phyloP scores from a whole-genome alignment of 2,113 vertebrate genomes.

The Oenanthe melanoleuca region DNA sequence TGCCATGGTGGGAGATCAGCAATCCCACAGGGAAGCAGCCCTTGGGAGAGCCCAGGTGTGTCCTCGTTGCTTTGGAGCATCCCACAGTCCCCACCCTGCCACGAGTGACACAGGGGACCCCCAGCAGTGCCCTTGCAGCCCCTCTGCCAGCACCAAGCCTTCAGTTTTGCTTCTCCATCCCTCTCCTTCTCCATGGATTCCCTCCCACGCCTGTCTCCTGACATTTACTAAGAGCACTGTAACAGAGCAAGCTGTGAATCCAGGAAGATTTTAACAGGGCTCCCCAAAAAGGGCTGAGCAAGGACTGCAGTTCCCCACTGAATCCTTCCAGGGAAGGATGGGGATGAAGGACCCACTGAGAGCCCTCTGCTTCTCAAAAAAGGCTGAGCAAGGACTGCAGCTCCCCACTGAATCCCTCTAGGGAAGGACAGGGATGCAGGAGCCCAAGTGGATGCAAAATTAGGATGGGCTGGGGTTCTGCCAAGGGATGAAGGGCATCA shows the following conservation, averaged over 20 bases:
- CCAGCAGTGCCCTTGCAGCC: neutral
- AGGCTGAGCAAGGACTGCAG: neutral
- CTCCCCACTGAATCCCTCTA: rapidly evolving
- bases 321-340: neutral
- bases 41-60: neutral
- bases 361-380: neutral
- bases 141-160: neutral
- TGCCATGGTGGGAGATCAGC: neutral
- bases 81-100: neutral
- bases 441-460: neutral
- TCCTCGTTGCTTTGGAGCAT: neutral
- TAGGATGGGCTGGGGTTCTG: neutral
- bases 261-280: neutral
- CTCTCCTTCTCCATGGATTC: slow-evolving; percentile 33
- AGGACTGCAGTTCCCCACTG: neutral
- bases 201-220: slow-evolving; percentile 16
- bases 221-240: neutral
- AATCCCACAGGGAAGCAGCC: neutral
- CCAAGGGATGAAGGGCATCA: neutral
- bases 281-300: neutral
- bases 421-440: neutral
- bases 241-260: neutral
- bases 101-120: rapidly evolving
- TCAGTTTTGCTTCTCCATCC: slow-evolving; percentile 8
- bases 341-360: neutral